These are phyloP conservation scores for Malurus cyaneus DNA, from an alignment of 2,113 vertebrate genomes.

Conservation along the genomic window DNA sequence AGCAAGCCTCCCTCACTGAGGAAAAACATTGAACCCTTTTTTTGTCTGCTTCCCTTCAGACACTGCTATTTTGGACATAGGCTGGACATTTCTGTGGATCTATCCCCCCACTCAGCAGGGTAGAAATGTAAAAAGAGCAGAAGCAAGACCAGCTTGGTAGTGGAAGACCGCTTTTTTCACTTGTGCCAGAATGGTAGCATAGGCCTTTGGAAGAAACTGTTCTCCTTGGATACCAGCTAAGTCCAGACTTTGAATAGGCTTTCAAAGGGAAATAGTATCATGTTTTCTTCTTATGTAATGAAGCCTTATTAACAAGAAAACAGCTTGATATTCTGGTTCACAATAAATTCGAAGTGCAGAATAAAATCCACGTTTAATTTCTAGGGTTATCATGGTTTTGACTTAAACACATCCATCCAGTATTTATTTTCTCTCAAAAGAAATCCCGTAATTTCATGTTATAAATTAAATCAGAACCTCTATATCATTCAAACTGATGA, in stretches of 20 bases:
- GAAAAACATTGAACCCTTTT: not conserved
- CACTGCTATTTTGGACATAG: accelerated
- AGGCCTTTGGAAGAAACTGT: not conserved
- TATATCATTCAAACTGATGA: not conserved
- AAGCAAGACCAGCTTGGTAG: not conserved
- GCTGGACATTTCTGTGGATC: not conserved
- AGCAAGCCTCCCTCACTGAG: not conserved
- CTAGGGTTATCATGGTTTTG: not conserved
- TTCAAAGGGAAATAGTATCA: not conserved
- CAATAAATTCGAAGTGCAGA: not conserved
- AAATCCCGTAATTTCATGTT: accelerated
- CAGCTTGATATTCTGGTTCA: not conserved
- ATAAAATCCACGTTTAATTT: not conserved
- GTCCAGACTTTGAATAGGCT: not conserved
- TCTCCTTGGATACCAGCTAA: not conserved
- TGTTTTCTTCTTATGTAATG: not conserved
- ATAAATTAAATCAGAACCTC: not conserved
- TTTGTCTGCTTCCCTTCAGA: not conserved
- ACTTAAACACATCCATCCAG: not conserved
- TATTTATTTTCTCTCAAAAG: not conserved
- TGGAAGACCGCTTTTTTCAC: not conserved
- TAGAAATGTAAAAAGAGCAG: not conserved
- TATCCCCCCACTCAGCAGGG: not conserved
- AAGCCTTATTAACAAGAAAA: not conserved
- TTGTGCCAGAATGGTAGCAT: accelerated